phyloP scores from a whole-genome alignment of 2,888 invertebrate species.

The Andrena bicolor region DNA sequence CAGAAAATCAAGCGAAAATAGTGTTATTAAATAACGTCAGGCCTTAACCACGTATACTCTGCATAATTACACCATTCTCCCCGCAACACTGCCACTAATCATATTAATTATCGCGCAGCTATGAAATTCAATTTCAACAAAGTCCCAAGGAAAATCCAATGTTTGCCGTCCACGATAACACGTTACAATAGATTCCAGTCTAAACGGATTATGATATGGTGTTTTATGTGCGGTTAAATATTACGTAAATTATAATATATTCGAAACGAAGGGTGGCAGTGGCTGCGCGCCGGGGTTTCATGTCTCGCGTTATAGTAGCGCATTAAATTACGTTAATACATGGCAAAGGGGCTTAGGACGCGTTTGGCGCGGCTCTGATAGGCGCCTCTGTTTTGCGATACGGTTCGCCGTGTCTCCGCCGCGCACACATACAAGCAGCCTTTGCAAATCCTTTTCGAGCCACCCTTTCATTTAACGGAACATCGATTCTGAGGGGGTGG shows the following conservation, averaged over 20 bases:
- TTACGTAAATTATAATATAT: background rate
- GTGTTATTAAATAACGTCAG: too few relatives aligned
- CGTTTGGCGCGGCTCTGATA: conserved; percentile 44
- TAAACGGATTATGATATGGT: too few relatives aligned
- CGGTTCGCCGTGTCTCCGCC: background rate
- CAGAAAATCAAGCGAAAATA: too few relatives aligned
- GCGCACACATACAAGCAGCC: conserved; percentile 16
- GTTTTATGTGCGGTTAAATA: too few relatives aligned
- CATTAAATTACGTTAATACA: conserved; percentile 53
- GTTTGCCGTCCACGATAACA: too few relatives aligned
- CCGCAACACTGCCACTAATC: too few relatives aligned
- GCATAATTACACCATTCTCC: background rate
- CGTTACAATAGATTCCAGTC: too few relatives aligned
- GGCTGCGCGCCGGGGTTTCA: background rate
- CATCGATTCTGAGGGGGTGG: conserved; percentile 47
- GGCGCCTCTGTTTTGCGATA: conserved; percentile 22
- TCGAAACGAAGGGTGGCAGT: background rate
- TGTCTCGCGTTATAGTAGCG: conserved; percentile 9
- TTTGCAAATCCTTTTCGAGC: conserved; percentile 37
- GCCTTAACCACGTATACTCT: too few relatives aligned
- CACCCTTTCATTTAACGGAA: conserved; percentile 61
- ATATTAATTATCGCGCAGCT: too few relatives aligned
- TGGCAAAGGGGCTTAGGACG: conserved; percentile 17
- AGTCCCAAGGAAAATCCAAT: too few relatives aligned
- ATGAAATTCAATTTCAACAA: too few relatives aligned